phyloP scores from a whole-genome alignment of 64 coral and sea anemone species.

The Actinia tenebrosa region DNA sequence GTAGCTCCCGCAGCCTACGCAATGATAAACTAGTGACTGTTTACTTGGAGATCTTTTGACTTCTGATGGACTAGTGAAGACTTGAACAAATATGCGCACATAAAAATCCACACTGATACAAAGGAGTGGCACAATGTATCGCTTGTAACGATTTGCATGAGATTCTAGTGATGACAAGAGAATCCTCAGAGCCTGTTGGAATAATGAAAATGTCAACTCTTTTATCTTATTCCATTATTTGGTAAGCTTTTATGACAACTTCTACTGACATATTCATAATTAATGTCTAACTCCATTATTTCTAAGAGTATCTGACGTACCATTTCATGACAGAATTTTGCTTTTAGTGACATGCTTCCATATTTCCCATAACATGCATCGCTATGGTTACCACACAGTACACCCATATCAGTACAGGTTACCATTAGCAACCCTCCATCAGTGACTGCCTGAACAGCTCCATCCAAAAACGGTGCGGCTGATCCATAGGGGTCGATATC shows the following conservation, averaged over 20 bases:
- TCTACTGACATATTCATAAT: no score
- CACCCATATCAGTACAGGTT: constrained; percentile 98
- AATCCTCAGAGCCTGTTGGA: constrained; percentile 73
- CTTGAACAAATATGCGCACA: constrained; percentile 96
- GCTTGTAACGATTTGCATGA: constrained; percentile 91
- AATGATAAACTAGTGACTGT: constrained; percentile 75
- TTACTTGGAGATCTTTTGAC: constrained; percentile 87
- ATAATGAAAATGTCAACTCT: neutral
- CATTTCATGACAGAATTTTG: constrained; percentile 99
- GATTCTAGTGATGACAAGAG: constrained; percentile 85
- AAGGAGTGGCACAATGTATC: constrained; percentile 81
- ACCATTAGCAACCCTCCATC: constrained; percentile 91
- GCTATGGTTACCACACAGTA: constrained; percentile 95
- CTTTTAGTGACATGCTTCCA: constrained; percentile 95
- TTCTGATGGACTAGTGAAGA: constrained; percentile 90
- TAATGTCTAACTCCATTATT: no score
- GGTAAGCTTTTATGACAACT: no score
- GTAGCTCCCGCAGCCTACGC: constrained; percentile 91
- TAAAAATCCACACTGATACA: constrained; percentile 98
- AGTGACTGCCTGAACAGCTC: constrained; percentile 81
- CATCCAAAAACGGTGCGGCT: constrained; percentile 83
- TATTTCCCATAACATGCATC: constrained; percentile 99
- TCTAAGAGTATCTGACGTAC: constrained; percentile 19
- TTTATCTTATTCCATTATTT: neutral
- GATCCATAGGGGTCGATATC: constrained; percentile 99